Percentiles rank a stretch among this genome's conserved stretches.
These are phyloP conservation scores for Kryptopterus vitreolus DNA, from an alignment of 2,797 vertebrate genomes.

Conservation along the genomic window DNA sequence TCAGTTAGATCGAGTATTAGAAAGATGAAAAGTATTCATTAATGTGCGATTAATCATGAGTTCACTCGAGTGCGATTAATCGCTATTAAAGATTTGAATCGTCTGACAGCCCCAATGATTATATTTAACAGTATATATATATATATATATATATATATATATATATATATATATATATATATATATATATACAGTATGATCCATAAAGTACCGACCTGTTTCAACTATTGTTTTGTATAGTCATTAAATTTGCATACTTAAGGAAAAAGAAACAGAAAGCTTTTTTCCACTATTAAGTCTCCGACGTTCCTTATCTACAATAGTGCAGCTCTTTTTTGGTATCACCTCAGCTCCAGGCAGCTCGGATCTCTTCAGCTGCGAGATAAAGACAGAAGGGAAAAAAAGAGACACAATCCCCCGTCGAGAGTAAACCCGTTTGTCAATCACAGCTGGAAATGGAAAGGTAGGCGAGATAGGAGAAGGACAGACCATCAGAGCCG, in stretches of 20 bases:
- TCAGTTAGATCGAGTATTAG: too few relatives aligned
- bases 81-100: too few relatives aligned
- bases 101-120: too few relatives aligned
- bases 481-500: neutral
- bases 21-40: too few relatives aligned
- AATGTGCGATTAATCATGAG: too few relatives aligned
- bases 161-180: too few relatives aligned
- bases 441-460: slow-evolving; percentile 19
- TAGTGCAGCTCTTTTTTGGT: neutral
- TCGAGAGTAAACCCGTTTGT: slow-evolving; percentile 10
- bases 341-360: neutral
- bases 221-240: neutral
- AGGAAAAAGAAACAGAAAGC: neutral
- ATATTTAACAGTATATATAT: too few relatives aligned
- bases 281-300: neutral
- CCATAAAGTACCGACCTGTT: neutral
- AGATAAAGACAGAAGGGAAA: slow-evolving; percentile 17
- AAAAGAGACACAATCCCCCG: slow-evolving; percentile 14
- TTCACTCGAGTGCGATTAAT: too few relatives aligned
- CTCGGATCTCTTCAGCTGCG: neutral
- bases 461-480: slow-evolving; percentile 1
- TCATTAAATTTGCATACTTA: neutral
- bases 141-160: too few relatives aligned
- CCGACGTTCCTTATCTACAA: neutral
- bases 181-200: too few relatives aligned